Evolutionary conservation across 1,140 invertebrate genomes (phyloP).

Genomic region (Polypedilum pembai): DNA sequence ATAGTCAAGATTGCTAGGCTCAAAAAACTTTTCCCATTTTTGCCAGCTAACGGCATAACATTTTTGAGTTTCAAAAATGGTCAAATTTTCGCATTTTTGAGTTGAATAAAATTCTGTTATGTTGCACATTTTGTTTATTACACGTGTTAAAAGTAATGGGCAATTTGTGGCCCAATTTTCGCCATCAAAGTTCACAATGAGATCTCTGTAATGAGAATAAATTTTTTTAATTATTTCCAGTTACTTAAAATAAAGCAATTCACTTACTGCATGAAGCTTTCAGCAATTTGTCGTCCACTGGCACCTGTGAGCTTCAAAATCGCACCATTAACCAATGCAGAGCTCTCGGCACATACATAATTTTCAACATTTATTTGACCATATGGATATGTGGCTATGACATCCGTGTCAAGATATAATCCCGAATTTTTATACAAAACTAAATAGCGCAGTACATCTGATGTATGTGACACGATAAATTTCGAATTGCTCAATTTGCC

Average conservation of each 20-base stretch:
- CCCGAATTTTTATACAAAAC: slow-evolving; percentile 24
- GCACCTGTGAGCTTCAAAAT: background rate
- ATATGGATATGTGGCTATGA: background rate
- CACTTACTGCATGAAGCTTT: background rate
- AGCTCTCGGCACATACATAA: background rate
- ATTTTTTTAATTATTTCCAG: too few relatives aligned
- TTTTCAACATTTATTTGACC: background rate
- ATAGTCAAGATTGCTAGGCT: too few relatives aligned
- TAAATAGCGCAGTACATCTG: slow-evolving; percentile 24
- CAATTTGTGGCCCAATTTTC: background rate
- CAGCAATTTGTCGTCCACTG: background rate
- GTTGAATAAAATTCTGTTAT: background rate
- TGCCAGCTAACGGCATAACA: too few relatives aligned
- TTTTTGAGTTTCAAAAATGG: too few relatives aligned
- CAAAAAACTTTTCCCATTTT: too few relatives aligned
- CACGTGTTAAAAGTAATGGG: background rate
- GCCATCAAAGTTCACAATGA: background rate
- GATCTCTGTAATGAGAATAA: background rate
- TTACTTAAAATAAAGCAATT: background rate
- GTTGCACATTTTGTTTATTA: background rate
- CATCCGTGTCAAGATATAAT: slow-evolving; percentile 29
- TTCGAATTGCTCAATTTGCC: background rate
- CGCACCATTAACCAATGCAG: background rate
- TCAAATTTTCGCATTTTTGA: too few relatives aligned
- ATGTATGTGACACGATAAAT: background rate